Conservation (phyloP, 92 coral and sea anemone species). For the Isaurus tuberculatus region DNA sequence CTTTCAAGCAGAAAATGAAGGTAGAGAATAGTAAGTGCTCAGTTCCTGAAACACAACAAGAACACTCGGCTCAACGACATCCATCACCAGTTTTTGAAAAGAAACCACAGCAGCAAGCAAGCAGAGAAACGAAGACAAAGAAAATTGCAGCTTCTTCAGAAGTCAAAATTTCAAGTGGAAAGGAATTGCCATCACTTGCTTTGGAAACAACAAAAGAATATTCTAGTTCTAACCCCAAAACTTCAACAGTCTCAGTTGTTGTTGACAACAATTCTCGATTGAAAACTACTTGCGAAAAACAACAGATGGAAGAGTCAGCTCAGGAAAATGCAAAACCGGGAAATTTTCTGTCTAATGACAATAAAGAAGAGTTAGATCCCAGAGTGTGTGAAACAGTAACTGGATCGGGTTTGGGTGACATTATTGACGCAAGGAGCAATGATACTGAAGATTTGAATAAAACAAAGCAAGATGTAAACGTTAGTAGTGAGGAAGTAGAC, state of each 20-base stretch:
- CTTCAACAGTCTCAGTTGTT: not conserved
- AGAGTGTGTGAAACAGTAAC: not conserved
- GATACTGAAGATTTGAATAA: slow-evolving; percentile 6
- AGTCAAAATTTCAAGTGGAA: not conserved
- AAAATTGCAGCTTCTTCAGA: not conserved
- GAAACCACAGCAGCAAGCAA: slow-evolving; percentile 2
- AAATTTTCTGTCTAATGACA: not conserved
- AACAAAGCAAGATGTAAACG: not conserved
- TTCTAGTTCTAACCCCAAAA: slow-evolving; percentile 32
- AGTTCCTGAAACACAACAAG: slow-evolving; percentile 1
- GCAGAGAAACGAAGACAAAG: slow-evolving; percentile 1
- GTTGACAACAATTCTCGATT: not conserved
- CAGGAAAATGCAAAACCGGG: slow-evolving; percentile 32
- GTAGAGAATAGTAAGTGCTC: not conserved
- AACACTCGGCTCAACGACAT: not conserved
- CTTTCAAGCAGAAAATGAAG: slow-evolving; percentile 5
- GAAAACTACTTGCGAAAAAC: slow-evolving; percentile 27
- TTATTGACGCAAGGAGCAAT: not conserved
- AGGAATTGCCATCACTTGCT: not conserved
- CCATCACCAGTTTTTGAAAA: slow-evolving; percentile 37
- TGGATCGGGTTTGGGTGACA: not conserved
- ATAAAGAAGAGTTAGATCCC: not conserved
- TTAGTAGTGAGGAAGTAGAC: not conserved
- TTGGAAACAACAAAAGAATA: not conserved
- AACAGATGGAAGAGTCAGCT: slow-evolving; percentile 17